Percentiles rank a stretch among this genome's conserved stretches.
Conservation (phyloP, 2,797 vertebrate genomes). For the Gymnothorax javanicus region DNA sequence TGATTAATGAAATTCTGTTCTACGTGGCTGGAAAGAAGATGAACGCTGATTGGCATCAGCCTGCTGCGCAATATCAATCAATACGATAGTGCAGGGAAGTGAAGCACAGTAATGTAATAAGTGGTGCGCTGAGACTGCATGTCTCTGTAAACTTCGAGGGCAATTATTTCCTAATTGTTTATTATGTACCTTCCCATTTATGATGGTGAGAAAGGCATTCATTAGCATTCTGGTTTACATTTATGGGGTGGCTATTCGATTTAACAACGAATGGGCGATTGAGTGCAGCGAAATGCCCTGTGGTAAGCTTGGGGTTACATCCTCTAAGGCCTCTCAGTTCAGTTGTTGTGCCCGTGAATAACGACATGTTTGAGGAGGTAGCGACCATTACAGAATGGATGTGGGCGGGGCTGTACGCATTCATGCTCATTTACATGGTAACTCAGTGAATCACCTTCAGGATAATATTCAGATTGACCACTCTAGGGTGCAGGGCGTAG, state of each 20-base stretch:
- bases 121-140: neutral
- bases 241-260: neutral
- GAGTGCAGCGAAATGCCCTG: neutral
- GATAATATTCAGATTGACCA: neutral
- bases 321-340: neutral
- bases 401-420: neutral
- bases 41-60: constrained; percentile 39
- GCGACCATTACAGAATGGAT: neutral
- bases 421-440: neutral
- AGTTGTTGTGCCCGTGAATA: neutral
- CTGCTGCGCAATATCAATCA: constrained; percentile 20
- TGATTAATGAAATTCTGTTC: constrained; percentile 67
- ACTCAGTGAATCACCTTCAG: neutral
- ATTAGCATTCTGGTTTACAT: neutral
- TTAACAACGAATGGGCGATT: neutral
- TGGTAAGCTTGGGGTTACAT: neutral
- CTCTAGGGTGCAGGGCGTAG: neutral
- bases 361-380: neutral
- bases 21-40: constrained; percentile 43
- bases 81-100: constrained; percentile 19
- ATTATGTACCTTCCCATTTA: constrained; percentile 18
- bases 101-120: constrained; percentile 18
- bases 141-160: neutral
- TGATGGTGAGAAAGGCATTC: neutral
- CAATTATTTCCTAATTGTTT: constrained; percentile 8